Evolutionary conservation across 1,140 invertebrate species (phyloP).

Genomic region (Neuroterus valhalla): DNA sequence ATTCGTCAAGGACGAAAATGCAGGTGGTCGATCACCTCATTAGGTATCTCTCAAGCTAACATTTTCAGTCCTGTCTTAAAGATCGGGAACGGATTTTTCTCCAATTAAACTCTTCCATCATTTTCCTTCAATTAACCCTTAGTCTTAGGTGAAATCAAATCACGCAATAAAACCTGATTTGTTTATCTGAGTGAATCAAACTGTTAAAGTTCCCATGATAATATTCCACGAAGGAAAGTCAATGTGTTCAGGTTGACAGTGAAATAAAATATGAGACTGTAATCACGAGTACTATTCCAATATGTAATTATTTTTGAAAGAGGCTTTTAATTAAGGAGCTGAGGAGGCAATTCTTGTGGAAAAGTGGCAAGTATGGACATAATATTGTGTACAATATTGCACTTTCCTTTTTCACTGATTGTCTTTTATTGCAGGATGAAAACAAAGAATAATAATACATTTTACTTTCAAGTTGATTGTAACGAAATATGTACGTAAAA

Average conservation of each 20-base stretch:
- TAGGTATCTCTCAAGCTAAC: background rate
- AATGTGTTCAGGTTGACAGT: background rate
- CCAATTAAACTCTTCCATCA: background rate
- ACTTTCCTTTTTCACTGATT: constrained; percentile 15
- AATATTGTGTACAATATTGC: constrained; percentile 14
- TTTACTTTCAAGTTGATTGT: too few relatives aligned
- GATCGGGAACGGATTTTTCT: constrained; percentile 18
- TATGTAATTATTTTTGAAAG: background rate
- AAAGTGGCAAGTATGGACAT: constrained; percentile 2
- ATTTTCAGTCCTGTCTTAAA: background rate
- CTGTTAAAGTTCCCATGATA: too few relatives aligned
- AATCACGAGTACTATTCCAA: constrained; percentile 4
- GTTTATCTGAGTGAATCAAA: background rate
- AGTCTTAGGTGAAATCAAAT: constrained; percentile 13
- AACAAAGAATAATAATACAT: background rate
- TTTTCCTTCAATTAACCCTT: constrained; percentile 17
- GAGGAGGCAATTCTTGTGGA: background rate
- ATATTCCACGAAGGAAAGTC: too few relatives aligned
- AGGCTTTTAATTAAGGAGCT: constrained; percentile 10
- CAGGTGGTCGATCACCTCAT: constrained; percentile 3
- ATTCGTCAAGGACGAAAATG: constrained; percentile 25
- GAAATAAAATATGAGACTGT: constrained; percentile 7
- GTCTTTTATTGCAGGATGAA: background rate
- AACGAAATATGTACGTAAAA: too few relatives aligned
- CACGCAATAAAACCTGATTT: background rate